Evolutionary conservation across 2,113 vertebrate species (phyloP).

Genomic region (Tor tambroides): DNA sequence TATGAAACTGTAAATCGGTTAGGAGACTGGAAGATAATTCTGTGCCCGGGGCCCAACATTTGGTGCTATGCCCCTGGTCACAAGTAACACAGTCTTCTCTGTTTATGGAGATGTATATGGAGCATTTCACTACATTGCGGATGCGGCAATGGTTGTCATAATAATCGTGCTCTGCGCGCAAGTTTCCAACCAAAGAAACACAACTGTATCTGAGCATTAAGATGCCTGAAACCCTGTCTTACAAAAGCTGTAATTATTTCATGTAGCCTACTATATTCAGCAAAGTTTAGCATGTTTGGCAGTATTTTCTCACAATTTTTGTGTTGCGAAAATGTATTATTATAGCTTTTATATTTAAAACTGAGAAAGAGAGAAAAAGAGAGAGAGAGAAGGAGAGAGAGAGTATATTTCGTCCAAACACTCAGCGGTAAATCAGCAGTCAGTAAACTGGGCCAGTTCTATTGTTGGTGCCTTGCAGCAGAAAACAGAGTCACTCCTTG

Average conservation of each 20-base stretch:
- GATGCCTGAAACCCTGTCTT: not conserved
- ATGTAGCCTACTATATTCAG: not conserved
- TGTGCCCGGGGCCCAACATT: not conserved
- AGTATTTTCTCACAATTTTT: not conserved
- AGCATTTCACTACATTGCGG: not conserved
- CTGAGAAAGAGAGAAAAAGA: not conserved
- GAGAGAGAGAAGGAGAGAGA: not conserved
- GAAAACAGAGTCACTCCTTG: conserved; percentile 15
- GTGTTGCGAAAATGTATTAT: not conserved
- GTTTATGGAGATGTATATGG: conserved; percentile 11
- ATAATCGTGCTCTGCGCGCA: not conserved
- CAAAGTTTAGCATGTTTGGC: not conserved
- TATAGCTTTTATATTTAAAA: not conserved
- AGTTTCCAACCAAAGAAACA: not conserved
- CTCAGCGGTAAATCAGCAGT: conserved; percentile 33
- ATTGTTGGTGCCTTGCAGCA: conserved; percentile 34
- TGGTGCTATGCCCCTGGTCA: not conserved
- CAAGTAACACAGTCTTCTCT: not conserved
- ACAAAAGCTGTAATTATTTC: not conserved
- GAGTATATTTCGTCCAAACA: not conserved
- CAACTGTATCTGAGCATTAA: not conserved
- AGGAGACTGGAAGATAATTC: not conserved
- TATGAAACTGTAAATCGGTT: not conserved
- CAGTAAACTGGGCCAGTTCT: conserved; percentile 41
- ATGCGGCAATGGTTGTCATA: not conserved